Base-by-base conservation (phyloP, 2,113 vertebrate genomes). In the Brachyistius frenatus region DNA sequence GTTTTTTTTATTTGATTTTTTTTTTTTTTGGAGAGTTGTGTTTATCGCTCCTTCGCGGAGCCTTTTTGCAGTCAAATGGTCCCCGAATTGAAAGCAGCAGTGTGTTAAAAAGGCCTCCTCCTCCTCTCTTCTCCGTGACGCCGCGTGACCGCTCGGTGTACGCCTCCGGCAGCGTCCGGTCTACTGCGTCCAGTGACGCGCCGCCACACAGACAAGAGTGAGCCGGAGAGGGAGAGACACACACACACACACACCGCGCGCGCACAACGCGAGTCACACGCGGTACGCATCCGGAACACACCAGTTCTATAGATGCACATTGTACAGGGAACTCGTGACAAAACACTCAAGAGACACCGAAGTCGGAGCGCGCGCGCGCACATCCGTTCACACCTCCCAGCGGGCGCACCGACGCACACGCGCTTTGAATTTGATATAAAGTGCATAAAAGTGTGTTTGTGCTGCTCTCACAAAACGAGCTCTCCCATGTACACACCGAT, bases 71-170 rank as follows among this genome's bases (percentile, higher is more conserved):
- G 88, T 87, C 82, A 86, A 88, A 81, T 80, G 86, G 86, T 89
- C 87, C 87, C 80, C 66, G 14, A 86, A 80, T 15, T 54, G 79
- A 82, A 87, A 84, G 87, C 91, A 91, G 83, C 87, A 85, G 89
- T 79, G 89, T 93, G 90, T 93, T 87, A 89, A 92, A 90, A 91
- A 91, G 86, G 80, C 74, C 92, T 88, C n/a, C n/a, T n/a, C n/a
- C n/a, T n/a, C n/a, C 87, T 92, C 84, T 73, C 86, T 86, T 78
- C 70, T 86, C 88, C 84, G 88, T 92, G 86, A 90, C 72, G 61
- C 86, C 73, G 86, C 80, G 83, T 90, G 89, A 89, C 90, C 75
- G 50, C 88, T 86, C 53, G 89, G 84, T 92, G 88, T 90, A 81
- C 39, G 89, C 91, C 91, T 78, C 86, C 78, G 86, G 89, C 90